Evolutionary conservation across 1,140 invertebrate genomes (phyloP).

Genomic region (Drosophila suzukii): DNA sequence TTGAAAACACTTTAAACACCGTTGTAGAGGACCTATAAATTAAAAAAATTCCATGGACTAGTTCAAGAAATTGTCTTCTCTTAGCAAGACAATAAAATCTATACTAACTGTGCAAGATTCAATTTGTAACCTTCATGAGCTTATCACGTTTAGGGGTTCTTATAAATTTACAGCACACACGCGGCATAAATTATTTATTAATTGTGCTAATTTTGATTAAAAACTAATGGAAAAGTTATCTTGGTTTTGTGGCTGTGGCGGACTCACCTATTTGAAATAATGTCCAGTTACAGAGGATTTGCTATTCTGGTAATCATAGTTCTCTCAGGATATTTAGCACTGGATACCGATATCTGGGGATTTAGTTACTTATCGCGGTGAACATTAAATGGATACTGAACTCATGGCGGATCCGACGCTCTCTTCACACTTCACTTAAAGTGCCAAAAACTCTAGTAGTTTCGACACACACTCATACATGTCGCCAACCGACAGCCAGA

Average conservation of each 20-base stretch:
- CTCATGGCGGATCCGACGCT: constrained; percentile 36
- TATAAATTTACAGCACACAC: constrained; percentile 1
- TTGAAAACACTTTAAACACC: too few relatives aligned
- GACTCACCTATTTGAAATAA: constrained; percentile 44
- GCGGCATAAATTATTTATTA: neutral
- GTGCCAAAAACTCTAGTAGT: constrained; percentile 78
- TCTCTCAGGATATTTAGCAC: constrained; percentile 3
- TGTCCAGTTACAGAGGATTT: constrained; percentile 49
- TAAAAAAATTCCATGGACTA: neutral
- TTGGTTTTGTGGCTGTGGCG: neutral
- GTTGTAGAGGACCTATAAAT: too few relatives aligned
- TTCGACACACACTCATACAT: constrained; percentile 55
- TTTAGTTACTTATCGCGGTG: constrained; percentile 49
- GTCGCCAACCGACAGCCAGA: constrained; percentile 61
- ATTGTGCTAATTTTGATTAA: neutral
- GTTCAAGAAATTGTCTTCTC: neutral
- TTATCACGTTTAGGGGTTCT: neutral
- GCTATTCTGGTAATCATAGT: constrained; percentile 70
- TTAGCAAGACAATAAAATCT: constrained; percentile 33
- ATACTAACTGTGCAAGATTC: too few relatives aligned
- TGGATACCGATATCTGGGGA: neutral
- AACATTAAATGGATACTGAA: constrained; percentile 76
- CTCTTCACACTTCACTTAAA: constrained; percentile 71
- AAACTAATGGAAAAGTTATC: neutral
- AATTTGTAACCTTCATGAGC: neutral